phyloP scores from a whole-genome alignment of 2,797 vertebrate genomes.

The Philypnodon macrostomus region DNA sequence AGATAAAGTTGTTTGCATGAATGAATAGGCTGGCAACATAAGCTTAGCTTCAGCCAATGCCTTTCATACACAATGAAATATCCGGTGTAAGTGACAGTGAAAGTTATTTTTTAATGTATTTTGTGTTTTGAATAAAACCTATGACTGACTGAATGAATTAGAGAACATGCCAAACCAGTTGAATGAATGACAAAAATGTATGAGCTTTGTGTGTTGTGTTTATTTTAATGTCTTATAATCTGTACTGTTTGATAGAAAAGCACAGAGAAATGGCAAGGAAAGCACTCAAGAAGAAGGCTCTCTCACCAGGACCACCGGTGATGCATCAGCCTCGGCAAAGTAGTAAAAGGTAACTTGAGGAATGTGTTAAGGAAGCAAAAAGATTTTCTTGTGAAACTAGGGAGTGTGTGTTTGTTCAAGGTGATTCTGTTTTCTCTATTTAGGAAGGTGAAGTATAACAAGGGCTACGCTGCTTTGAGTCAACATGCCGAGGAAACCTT shows the following conservation, averaged over 20 bases:
- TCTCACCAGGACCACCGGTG: conserved; percentile 74
- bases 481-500: conserved; percentile 88
- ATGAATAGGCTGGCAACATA: too few relatives aligned
- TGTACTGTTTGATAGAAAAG: conserved; percentile 77
- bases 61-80: too few relatives aligned
- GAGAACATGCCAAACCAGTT: too few relatives aligned
- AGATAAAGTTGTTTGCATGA: too few relatives aligned
- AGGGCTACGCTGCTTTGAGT: conserved; percentile 88
- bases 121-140: too few relatives aligned
- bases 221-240: background rate
- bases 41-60: too few relatives aligned
- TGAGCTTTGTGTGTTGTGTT: background rate
- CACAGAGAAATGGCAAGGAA: conserved; percentile 89
- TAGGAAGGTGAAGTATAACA: conserved; percentile 90
- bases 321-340: conserved; percentile 73
- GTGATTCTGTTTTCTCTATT: conserved; percentile 14
- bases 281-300: conserved; percentile 86
- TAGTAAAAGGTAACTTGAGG: conserved; percentile 79
- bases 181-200: too few relatives aligned
- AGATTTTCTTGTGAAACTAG: background rate
- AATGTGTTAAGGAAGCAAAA: background rate
- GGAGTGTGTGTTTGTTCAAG: background rate
- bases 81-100: too few relatives aligned
- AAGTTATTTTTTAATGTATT: too few relatives aligned
- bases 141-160: too few relatives aligned